Evolutionary conservation across 1,140 invertebrate genomes (phyloP).

Genomic region (Cataglyphis hispanica): DNA sequence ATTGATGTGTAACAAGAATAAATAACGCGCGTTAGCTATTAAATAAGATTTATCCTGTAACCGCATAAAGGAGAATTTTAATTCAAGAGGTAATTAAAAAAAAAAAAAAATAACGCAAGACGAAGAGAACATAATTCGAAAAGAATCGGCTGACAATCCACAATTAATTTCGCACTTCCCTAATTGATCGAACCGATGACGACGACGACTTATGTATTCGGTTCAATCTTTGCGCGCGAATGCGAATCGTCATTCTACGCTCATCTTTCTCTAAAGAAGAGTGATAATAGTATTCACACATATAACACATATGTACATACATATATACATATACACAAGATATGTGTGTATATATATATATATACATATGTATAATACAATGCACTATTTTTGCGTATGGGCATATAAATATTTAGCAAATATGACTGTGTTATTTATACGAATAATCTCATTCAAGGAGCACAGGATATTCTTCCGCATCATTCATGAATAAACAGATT

Average conservation of each 20-base stretch:
- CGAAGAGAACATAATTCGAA: constrained; percentile 45
- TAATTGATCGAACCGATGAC: constrained; percentile 36
- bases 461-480: constrained; percentile 42
- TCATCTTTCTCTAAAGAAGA: constrained; percentile 39
- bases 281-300: constrained; percentile 59
- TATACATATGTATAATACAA: constrained; percentile 42
- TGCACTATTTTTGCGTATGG: constrained; percentile 50
- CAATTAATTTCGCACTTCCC: constrained; percentile 54
- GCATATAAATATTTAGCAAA: constrained; percentile 50
- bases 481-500: constrained; percentile 52
- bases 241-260: constrained; percentile 57
- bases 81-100: no score
- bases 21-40: constrained; percentile 30
- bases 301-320: constrained; percentile 41
- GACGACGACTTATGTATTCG: constrained; percentile 33
- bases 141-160: constrained; percentile 63
- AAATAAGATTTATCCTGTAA: constrained; percentile 46
- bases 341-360: constrained; percentile 47
- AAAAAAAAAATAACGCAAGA: constrained; percentile 32
- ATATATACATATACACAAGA: neutral
- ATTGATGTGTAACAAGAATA: constrained; percentile 23
- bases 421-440: constrained; percentile 60
- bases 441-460: constrained; percentile 44
- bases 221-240: constrained; percentile 38
- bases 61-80: constrained; percentile 26